These are phyloP conservation scores for Zaprionus gabonicus DNA, from an alignment of 1,140 invertebrate genomes.

Conservation along the genomic window DNA sequence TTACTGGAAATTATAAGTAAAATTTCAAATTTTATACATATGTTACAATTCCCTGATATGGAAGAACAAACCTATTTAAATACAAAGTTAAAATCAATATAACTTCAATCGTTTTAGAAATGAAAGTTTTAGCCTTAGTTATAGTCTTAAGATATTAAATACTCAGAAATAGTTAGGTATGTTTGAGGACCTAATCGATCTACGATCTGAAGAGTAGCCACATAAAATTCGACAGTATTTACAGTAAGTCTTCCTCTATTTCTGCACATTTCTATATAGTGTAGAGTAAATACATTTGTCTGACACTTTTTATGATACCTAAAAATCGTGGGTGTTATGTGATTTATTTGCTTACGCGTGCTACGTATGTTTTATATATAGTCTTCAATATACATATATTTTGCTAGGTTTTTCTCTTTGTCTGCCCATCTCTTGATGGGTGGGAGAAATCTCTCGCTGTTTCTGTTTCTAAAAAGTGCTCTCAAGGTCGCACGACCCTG, in stretches of 20 bases:
- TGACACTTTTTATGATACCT: slow-evolving; percentile 42
- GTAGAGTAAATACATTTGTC: slow-evolving; percentile 5
- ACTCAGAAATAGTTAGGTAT: too few relatives aligned
- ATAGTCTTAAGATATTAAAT: too few relatives aligned
- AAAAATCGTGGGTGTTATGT: slow-evolving; percentile 55
- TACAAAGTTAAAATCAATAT: not conserved
- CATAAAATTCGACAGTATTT: not conserved
- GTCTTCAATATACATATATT: slow-evolving; percentile 8
- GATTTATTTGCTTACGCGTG: slow-evolving; percentile 76
- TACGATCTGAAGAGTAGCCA: too few relatives aligned
- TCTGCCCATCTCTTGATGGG: not conserved
- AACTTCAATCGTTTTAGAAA: not conserved
- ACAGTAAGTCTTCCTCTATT: not conserved
- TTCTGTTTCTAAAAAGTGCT: slow-evolving; percentile 32
- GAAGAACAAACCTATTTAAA: not conserved
- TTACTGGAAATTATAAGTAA: too few relatives aligned
- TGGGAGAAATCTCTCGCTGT: slow-evolving; percentile 7
- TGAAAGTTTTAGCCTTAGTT: not conserved
- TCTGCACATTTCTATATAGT: slow-evolving; percentile 2
- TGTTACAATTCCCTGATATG: too few relatives aligned
- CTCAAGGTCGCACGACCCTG: slow-evolving; percentile 57
- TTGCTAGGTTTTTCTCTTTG: slow-evolving; percentile 39
- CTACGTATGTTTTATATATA: slow-evolving; percentile 16
- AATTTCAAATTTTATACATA: too few relatives aligned
- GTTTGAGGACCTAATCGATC: not conserved